Base-by-base conservation (phyloP, 92 coral and sea anemone genomes). In the Epizoanthus illoricatus region DNA sequence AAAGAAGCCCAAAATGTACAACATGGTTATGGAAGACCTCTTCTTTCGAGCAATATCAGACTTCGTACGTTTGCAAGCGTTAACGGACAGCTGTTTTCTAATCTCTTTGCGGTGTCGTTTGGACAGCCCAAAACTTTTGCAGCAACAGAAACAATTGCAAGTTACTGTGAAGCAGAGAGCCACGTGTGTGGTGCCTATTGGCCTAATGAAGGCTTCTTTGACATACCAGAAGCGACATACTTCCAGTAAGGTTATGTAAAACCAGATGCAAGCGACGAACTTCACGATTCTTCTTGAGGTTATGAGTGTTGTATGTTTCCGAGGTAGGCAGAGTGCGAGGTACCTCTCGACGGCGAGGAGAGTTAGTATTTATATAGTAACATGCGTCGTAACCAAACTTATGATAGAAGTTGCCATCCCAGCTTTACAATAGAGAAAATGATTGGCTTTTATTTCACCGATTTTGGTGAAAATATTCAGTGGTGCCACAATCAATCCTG, bases 401-500 rank as follows among this genome's bases (percentile, higher is more conserved):
- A 66, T 36, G 36, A 66, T 13, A 13, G 71, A 66, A 6, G 24
- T 21, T 8, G 36, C 16, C 4, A 66, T 13, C 16, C 71, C 71
- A 5, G 71, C 33, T 2, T 21, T 13, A 18, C 73, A 68, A 7
- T 68, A 68, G 8, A 68, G 2, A 4, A 8, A 11, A 16, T 16
- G 4, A 43, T 33, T 40, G 17, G 33, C 40, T 16, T 16, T 43
- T 17, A 68, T 36, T 7, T 68, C 73, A 2, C 49, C 73, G 40
- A 68, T 15, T 68, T 68, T 68, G 52, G 73, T 68, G 47, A 68
- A n/a, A 40, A 68, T 36, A n/a, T 16, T 68, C 40, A 68, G 40
- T 6, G 73, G 49, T 39, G 73, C 73, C 7, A 33, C 73, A 5
- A 68, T 12, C 5, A 18, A 11, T 17, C 73, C 73, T 24, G 40